Evolutionary conservation across 2,888 invertebrate species (phyloP), one percentile per base, ranked within the genome.

Genomic region (Tanypteryx hageni): DNA sequence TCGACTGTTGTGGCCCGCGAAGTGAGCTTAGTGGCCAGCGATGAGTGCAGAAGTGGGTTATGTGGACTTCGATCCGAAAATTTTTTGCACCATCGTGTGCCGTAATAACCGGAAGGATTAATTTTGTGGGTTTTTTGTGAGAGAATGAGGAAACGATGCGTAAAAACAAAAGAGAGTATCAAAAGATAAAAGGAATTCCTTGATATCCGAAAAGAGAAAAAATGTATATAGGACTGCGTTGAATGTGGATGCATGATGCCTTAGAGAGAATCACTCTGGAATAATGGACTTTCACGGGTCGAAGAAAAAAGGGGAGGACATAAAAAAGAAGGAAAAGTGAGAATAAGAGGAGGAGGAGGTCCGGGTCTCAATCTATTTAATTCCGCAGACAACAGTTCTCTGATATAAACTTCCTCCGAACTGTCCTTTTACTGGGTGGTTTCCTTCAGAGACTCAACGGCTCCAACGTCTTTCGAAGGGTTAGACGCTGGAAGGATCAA

Each of bases 241-340:
- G 44, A 44, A 44, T 44, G 44, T 5, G 44, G 2, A 68, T 61
- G 89, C 89, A 16, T 89, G 31, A 31, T n/a, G 56, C 44, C 7
- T 14, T 22, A 89, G 64, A 64, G 68, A n/a, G 44, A 44, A n/a
- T 44, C 89, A 16, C 56, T 89, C 68, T 31, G 14, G 27, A 16
- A 44, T 5, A 5, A 83, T 83, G 27, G 44, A 64, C 14, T 61
- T 64, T 44, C 31, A 18, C 83, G 56, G 57, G 44, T 83, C 83
- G 5, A 44, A 44, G 11, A 76, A 76, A 76, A 76, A 27, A 76
- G 76, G 22, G 13, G 27, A 14, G 11, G 7, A 44, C 22, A 76
- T 76, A 76, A 76, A 76, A 76, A 76, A 76, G 76, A 76, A 27
- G 13, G 76, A 9, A n/a, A n/a, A n/a, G n/a, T n/a, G n/a, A n/a